Percentiles rank a stretch among this genome's conserved stretches.
Evolutionary conservation across 1,140 invertebrate genomes (phyloP).

Genomic region (Proales similis): DNA sequence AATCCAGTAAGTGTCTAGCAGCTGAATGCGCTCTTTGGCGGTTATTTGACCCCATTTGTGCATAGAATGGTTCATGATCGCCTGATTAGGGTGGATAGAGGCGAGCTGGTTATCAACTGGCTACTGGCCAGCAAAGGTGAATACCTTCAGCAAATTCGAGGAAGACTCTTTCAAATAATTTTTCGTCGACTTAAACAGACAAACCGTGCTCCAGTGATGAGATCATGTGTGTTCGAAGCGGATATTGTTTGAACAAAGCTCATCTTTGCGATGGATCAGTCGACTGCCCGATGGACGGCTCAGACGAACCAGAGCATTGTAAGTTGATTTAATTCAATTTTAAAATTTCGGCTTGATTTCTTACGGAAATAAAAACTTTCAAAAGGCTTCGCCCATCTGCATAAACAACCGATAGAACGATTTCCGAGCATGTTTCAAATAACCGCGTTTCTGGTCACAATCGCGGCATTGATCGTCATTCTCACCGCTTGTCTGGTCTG

Average conservation of each 20-base stretch:
- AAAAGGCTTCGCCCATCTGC: slow-evolving; percentile 9
- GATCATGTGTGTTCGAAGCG: slow-evolving; percentile 35
- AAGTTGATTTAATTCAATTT: neutral
- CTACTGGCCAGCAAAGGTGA: slow-evolving; percentile 1
- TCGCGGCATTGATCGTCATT: slow-evolving; percentile 5
- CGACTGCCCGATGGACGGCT: slow-evolving; percentile 27
- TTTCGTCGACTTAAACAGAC: neutral
- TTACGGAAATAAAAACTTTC: neutral
- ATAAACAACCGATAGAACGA: neutral
- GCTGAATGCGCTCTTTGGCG: neutral
- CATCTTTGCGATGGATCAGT: slow-evolving; percentile 23
- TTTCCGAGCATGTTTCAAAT: slow-evolving; percentile 23
- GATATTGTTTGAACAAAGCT: slow-evolving; percentile 8
- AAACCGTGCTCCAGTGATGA: slow-evolving; percentile 9
- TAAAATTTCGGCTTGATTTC: neutral
- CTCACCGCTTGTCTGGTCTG: slow-evolving; percentile 18
- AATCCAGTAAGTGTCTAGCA: slow-evolving; percentile 9
- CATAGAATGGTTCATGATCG: slow-evolving; percentile 6
- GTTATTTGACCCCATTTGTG: neutral
- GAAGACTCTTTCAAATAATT: neutral
- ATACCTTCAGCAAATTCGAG: neutral
- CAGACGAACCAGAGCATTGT: slow-evolving; percentile 36
- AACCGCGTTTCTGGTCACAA: neutral
- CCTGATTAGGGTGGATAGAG: slow-evolving; percentile 3
- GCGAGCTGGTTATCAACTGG: slow-evolving; percentile 24